A percentile compares a stretch with the other conserved stretches of the same genome.
These are phyloP conservation scores for Echinometra lucunter DNA, from an alignment of 53 echinoderm and acorn worm genomes.

Conservation along the genomic window DNA sequence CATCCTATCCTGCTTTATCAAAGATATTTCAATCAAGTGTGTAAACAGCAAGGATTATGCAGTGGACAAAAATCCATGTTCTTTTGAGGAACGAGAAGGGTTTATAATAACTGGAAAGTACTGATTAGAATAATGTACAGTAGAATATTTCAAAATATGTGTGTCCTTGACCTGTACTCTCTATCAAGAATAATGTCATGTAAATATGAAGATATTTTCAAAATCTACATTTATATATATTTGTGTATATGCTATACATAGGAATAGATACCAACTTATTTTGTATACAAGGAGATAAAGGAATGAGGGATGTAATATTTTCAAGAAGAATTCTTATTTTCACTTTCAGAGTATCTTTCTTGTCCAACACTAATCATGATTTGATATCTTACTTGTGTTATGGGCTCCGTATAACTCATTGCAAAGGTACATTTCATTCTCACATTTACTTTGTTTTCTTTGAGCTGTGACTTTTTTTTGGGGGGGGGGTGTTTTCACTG, in stretches of 20 bases:
- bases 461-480: not conserved
- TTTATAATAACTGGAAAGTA: slow-evolving; percentile 29
- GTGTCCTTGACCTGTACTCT: slow-evolving; percentile 34
- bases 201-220: slow-evolving; percentile 36
- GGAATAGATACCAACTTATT: slow-evolving; percentile 36
- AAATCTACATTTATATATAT: slow-evolving; percentile 40
- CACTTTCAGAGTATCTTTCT: not conserved
- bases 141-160: slow-evolving; percentile 34
- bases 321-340: not conserved
- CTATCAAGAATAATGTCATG: not conserved
- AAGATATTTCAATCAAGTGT: not conserved
- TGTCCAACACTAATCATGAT: not conserved
- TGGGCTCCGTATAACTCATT: not conserved
- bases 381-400: not conserved
- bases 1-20: not conserved
- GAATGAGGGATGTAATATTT: too few species aligned
- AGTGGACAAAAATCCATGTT: not conserved
- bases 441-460: not conserved
- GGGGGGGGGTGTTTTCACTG: too few species aligned
- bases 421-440: not conserved
- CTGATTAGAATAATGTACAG: slow-evolving; percentile 39
- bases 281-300: slow-evolving; percentile 52
- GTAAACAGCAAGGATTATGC: not conserved
- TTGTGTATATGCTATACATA: slow-evolving; percentile 37
- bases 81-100: not conserved